Conservation (phyloP, 92 coral and sea anemone genomes). For the Montipora capitata region DNA sequence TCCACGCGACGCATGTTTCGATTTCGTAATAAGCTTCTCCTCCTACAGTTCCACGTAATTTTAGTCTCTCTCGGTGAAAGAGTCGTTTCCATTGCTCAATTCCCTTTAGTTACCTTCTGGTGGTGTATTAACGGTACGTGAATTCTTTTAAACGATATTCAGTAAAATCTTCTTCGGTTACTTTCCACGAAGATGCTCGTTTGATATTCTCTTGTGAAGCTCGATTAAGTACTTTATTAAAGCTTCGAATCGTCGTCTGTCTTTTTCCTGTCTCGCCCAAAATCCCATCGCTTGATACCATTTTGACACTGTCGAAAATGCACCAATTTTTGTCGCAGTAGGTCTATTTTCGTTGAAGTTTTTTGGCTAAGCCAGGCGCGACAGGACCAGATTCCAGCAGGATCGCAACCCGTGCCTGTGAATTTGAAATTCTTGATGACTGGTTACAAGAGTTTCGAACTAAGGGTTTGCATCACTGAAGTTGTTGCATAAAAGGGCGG, state of each 20-base stretch:
- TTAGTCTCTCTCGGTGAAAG: background rate
- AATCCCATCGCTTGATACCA: background rate
- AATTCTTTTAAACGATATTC: background rate
- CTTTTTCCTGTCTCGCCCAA: slow-evolving; percentile 35
- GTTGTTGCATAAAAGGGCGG: no score
- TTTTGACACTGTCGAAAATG: background rate
- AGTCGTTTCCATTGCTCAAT: background rate
- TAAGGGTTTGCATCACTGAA: slow-evolving; percentile 1
- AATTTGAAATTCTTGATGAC: slow-evolving; percentile 17
- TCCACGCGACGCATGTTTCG: slow-evolving; percentile 53
- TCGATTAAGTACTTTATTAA: background rate
- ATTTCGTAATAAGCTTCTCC: slow-evolving; percentile 42
- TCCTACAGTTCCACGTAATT: background rate
- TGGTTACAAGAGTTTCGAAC: slow-evolving; percentile 4
- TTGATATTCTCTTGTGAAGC: slow-evolving; percentile 27
- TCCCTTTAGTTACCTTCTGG: background rate
- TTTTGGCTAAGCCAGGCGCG: background rate
- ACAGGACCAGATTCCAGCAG: slow-evolving; percentile 20
- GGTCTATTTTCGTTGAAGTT: background rate
- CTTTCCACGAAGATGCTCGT: background rate
- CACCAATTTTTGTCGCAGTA: no score
- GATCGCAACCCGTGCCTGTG: slow-evolving; percentile 4
- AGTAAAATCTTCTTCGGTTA: background rate
- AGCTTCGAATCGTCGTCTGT: slow-evolving; percentile 4
- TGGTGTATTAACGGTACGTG: no score